Evolutionary conservation across 2,797 vertebrate species (phyloP).

Genomic region (Sebastes oblongus): DNA sequence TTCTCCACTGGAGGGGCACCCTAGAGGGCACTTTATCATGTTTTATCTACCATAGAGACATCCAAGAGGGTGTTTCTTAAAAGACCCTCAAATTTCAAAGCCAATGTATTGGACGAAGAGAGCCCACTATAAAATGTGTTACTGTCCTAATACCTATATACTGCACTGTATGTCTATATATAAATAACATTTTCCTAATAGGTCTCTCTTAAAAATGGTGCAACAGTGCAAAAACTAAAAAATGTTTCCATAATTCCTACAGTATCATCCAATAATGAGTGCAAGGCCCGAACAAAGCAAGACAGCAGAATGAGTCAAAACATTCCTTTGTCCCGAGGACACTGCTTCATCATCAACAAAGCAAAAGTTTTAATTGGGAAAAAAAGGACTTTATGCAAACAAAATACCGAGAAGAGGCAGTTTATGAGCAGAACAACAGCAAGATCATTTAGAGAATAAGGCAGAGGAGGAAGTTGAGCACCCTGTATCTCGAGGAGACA

Average conservation of each 20-base stretch:
- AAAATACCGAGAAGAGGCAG: neutral
- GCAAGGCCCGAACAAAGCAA: neutral
- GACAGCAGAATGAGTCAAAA: slow-evolving; percentile 17
- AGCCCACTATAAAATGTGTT: neutral
- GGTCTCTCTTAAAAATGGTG: neutral
- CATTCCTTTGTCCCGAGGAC: slow-evolving; percentile 17
- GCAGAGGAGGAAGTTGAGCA: slow-evolving; percentile 3
- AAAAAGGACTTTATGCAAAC: slow-evolving; percentile 5
- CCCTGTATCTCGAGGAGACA: neutral
- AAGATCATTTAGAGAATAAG: slow-evolving; percentile 12
- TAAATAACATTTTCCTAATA: neutral
- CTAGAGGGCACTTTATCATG: no score
- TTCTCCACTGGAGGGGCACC: no score
- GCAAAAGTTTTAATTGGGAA: slow-evolving; percentile 30
- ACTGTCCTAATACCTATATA: neutral
- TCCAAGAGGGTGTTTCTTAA: no score
- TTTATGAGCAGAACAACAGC: neutral
- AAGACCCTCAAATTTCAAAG: no score
- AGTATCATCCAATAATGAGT: slow-evolving; percentile 19
- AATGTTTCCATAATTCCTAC: neutral
- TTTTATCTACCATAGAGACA: no score
- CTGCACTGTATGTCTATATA: neutral
- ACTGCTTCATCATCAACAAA: slow-evolving; percentile 44
- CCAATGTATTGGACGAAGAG: no score
- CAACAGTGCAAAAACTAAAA: neutral